phyloP scores from a whole-genome alignment of 37 sponge, comb jelly and placozoan genomes.

The Chondrilla cf. caribensis region DNA sequence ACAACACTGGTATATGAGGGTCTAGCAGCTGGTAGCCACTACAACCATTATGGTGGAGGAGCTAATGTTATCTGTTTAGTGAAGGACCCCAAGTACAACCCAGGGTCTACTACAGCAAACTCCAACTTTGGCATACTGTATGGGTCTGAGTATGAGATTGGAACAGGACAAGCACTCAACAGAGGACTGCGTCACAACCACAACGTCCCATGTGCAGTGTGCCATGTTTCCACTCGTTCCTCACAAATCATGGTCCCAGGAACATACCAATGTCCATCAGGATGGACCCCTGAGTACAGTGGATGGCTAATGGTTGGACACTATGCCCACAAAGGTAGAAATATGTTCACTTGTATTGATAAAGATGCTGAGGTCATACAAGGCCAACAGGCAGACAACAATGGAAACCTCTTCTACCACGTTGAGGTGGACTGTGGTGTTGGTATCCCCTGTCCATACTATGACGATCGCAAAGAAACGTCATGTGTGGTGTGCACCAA shows the following conservation, averaged over 20 bases:
- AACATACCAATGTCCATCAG: slow-evolving; percentile 26
- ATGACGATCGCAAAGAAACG: slow-evolving; percentile 36
- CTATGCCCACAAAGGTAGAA: slow-evolving; percentile 5
- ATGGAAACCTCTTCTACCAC: slow-evolving; percentile 34
- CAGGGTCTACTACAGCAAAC: slow-evolving; percentile 16
- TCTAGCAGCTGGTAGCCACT: slow-evolving; percentile 15
- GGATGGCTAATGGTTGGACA: slow-evolving; percentile 49
- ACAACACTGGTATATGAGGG: slow-evolving; percentile 37
- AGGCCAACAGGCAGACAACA: slow-evolving; percentile 4
- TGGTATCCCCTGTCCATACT: slow-evolving; percentile 48
- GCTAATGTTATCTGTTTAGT: slow-evolving; percentile 51
- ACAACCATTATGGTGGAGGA: slow-evolving; percentile 43
- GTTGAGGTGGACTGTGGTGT: slow-evolving; percentile 36
- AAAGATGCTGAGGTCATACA: slow-evolving; percentile 32
- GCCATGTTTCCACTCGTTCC: slow-evolving; percentile 27
- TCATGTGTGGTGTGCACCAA: slow-evolving; percentile 59
- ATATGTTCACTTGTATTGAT: slow-evolving; percentile 53
- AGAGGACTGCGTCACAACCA: background rate
- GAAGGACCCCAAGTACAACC: slow-evolving; percentile 17
- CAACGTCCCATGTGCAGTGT: slow-evolving; percentile 64
- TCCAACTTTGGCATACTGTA: background rate
- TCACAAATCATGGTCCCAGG: slow-evolving; percentile 49
- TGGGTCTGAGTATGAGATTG: slow-evolving; percentile 39
- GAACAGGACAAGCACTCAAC: background rate
- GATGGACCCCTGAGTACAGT: slow-evolving; percentile 56